phyloP scores from a whole-genome alignment of 2,113 vertebrate genomes.

The Mandrillus leucophaeus region DNA sequence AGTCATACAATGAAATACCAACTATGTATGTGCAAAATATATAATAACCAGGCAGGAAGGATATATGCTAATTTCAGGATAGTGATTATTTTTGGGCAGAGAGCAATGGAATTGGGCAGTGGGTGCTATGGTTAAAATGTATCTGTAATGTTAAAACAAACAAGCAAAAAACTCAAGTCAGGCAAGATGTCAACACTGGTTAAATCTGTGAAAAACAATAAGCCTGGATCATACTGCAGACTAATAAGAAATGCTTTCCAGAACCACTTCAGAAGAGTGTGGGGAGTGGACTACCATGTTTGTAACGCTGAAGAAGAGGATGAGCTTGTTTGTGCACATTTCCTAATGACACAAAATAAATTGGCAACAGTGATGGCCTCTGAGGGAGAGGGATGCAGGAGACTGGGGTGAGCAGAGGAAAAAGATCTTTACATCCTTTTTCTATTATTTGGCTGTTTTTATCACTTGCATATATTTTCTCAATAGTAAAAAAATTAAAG shows the following conservation, averaged over 20 bases:
- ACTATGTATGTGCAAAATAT: background rate
- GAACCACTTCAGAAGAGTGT: background rate
- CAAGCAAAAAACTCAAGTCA: background rate
- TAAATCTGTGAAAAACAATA: slow-evolving; percentile 51
- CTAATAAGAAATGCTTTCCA: slow-evolving; percentile 48
- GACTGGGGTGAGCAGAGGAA: background rate
- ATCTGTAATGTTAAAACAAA: slow-evolving; percentile 2
- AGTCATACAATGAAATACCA: background rate
- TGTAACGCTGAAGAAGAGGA: background rate
- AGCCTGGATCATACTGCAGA: background rate
- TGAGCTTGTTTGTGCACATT: background rate
- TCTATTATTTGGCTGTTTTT: background rate
- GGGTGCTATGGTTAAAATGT: background rate
- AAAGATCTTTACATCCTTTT: background rate
- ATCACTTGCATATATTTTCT: slow-evolving; percentile 8
- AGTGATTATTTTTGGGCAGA: background rate
- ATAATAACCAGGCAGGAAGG: background rate
- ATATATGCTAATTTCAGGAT: background rate
- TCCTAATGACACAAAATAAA: background rate
- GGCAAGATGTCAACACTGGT: slow-evolving; percentile 34
- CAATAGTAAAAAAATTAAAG: slow-evolving; percentile 44
- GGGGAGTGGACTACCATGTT: too few species aligned
- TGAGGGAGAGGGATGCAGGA: background rate
- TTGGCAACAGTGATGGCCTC: background rate
- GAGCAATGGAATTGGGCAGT: background rate